Conservation (phyloP, 2,888 invertebrate genomes). For the Hypolimnas misippus region DNA sequence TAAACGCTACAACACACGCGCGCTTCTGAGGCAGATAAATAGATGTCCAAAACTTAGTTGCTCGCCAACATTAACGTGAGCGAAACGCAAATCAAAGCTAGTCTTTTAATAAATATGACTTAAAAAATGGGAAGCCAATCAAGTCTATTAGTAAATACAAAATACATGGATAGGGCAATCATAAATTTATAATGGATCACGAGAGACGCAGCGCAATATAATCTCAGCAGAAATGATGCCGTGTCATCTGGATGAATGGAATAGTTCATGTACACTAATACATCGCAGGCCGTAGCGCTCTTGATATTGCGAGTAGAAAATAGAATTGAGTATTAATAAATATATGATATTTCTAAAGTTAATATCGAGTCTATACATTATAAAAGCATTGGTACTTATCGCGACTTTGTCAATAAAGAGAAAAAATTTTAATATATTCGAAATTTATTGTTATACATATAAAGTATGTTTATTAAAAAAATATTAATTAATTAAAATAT, state of each 20-base stretch:
- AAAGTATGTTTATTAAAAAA: background rate
- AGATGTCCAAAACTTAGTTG: too few species aligned
- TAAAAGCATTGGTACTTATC: too few species aligned
- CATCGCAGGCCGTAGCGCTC: background rate
- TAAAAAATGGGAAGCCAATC: background rate
- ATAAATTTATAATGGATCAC: conserved; percentile 29
- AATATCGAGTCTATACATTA: too few species aligned
- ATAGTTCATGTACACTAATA: background rate
- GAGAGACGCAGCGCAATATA: conserved; percentile 19
- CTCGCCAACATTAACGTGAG: too few species aligned
- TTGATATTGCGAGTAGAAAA: background rate
- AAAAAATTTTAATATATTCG: too few species aligned
- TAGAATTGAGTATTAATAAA: too few species aligned
- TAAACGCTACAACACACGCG: too few species aligned
- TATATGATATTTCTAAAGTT: too few species aligned
- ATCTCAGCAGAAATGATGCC: conserved; percentile 29
- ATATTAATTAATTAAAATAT: background rate
- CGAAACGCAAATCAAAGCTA: background rate
- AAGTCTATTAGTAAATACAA: background rate
- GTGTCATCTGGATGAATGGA: conserved; percentile 19
- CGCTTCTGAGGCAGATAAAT: too few species aligned
- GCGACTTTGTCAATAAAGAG: too few species aligned
- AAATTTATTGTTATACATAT: background rate
- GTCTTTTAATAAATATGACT: background rate
- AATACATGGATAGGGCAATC: conserved; percentile 2